Evolutionary conservation across 2,888 invertebrate species (phyloP).

Genomic region (Thalpophila matura): DNA sequence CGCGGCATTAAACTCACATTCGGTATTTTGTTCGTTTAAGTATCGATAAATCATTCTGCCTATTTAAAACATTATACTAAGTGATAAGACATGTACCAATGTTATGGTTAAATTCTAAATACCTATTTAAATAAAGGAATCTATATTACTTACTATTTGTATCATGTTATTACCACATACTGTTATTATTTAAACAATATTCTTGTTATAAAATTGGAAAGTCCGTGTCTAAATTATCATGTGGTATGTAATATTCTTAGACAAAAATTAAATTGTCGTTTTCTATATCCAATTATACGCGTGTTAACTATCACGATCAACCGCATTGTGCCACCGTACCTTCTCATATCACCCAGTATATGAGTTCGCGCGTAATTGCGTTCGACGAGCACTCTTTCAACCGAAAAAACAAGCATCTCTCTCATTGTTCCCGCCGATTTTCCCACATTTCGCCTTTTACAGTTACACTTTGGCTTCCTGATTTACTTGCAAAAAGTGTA

Average conservation of each 20-base stretch:
- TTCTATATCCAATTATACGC: too few relatives aligned
- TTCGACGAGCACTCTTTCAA: slow-evolving; percentile 87
- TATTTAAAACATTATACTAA: slow-evolving; percentile 40
- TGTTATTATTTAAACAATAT: background rate
- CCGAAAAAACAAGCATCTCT: slow-evolving; percentile 87
- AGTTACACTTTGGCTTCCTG: slow-evolving; percentile 87
- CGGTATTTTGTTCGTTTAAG: slow-evolving; percentile 53
- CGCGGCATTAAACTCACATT: slow-evolving; percentile 64
- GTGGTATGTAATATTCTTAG: too few relatives aligned
- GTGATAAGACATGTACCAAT: slow-evolving; percentile 17
- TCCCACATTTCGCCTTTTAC: slow-evolving; percentile 90
- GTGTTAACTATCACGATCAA: slow-evolving; percentile 58
- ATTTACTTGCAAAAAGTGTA: slow-evolving; percentile 84
- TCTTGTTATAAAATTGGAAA: too few relatives aligned
- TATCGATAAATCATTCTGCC: slow-evolving; percentile 58
- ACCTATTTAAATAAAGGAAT: slow-evolving; percentile 1
- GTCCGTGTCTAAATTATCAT: too few relatives aligned
- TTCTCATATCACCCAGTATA: slow-evolving; percentile 76
- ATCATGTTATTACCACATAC: background rate
- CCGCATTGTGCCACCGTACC: slow-evolving; percentile 60
- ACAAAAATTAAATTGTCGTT: too few relatives aligned
- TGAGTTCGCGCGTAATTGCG: slow-evolving; percentile 84
- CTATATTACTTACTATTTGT: slow-evolving; percentile 2
- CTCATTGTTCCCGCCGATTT: slow-evolving; percentile 84
- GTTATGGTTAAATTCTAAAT: slow-evolving; percentile 15